Evolutionary conservation across 1,140 invertebrate genomes (phyloP).

Genomic region (Temnothorax nylanderi): DNA sequence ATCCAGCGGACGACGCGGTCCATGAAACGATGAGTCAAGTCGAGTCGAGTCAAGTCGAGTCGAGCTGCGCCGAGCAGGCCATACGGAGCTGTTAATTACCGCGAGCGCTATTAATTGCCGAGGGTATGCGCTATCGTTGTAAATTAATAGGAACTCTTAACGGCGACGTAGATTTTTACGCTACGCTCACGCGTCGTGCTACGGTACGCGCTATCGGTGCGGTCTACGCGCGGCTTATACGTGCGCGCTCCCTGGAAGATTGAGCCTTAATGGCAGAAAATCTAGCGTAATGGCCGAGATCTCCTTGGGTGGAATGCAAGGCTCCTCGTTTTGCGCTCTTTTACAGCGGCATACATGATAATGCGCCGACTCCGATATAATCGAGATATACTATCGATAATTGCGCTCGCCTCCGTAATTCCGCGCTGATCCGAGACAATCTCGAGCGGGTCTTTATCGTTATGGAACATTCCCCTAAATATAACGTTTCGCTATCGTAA

Average conservation of each 20-base stretch:
- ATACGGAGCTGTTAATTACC: slow-evolving; percentile 65
- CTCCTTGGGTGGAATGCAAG: slow-evolving; percentile 39
- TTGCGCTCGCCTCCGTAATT: slow-evolving; percentile 42
- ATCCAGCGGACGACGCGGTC: slow-evolving; percentile 3
- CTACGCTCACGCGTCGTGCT: slow-evolving; percentile 23
- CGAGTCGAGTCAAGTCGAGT: slow-evolving; percentile 18
- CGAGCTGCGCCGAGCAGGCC: background rate
- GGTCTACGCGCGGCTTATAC: background rate
- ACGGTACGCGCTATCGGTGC: background rate
- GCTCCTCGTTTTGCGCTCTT: slow-evolving; percentile 32
- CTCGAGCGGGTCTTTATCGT: slow-evolving; percentile 45
- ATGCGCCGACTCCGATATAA: slow-evolving; percentile 51
- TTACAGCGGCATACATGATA: slow-evolving; percentile 36
- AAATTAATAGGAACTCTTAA: slow-evolving; percentile 67
- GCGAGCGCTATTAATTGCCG: slow-evolving; percentile 57
- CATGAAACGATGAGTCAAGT: slow-evolving; percentile 18
- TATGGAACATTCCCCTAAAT: slow-evolving; percentile 43
- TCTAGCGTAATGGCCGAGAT: slow-evolving; percentile 50
- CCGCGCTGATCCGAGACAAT: slow-evolving; percentile 53
- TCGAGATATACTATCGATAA: slow-evolving; percentile 62
- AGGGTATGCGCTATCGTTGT: slow-evolving; percentile 33
- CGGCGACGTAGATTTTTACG: slow-evolving; percentile 37
- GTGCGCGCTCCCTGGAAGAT: background rate
- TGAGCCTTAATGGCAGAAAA: slow-evolving; percentile 56
- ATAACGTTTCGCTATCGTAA: slow-evolving; percentile 48